phyloP scores from a whole-genome alignment of 1,140 invertebrate species.

The Sycobia sp. region DNA sequence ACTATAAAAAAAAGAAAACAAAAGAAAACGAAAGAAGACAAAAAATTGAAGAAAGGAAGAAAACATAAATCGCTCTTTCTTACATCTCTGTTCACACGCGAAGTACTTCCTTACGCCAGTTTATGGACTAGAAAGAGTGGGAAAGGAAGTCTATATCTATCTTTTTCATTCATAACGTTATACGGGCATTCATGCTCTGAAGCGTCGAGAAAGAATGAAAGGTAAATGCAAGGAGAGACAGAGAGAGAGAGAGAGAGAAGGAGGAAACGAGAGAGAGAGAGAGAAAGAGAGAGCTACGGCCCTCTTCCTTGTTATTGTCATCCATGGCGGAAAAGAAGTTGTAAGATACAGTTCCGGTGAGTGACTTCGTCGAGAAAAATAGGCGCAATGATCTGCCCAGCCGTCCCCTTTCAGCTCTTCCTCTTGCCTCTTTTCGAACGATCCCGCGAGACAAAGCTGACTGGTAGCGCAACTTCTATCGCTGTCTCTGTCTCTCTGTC shows the following conservation, averaged over 20 bases:
- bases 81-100: background rate
- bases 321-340: conserved; percentile 25
- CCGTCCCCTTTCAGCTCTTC: background rate
- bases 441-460: background rate
- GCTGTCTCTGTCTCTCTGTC: background rate
- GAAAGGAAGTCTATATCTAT: no score
- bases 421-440: background rate
- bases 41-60: no score
- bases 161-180: no score
- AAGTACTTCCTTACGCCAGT: background rate
- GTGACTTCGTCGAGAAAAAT: background rate
- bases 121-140: no score
- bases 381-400: conserved; percentile 4
- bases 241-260: no score
- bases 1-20: no score
- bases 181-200: no score
- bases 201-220: no score
- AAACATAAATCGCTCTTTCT: background rate
- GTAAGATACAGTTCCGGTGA: conserved; percentile 22
- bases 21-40: no score
- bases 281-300: background rate
- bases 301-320: conserved; percentile 15
- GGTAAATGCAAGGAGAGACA: no score
- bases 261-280: no score
- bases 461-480: no score